Percentiles rank a stretch among this genome's conserved stretches.
These are phyloP conservation scores for Pemphigus obesinymphae DNA, from an alignment of 1,140 invertebrate species.

Conservation along the genomic window DNA sequence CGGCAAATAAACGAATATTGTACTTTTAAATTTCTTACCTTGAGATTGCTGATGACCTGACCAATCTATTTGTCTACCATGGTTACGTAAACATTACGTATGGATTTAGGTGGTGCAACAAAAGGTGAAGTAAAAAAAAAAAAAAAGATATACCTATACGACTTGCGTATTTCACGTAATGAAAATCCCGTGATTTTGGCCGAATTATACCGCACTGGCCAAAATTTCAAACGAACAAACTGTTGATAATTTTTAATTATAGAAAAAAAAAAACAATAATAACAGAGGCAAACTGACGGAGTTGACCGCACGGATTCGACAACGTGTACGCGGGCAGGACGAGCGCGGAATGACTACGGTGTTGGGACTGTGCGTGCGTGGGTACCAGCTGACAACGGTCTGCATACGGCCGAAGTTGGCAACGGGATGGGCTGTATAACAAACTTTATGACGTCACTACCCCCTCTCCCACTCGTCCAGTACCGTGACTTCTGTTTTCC, in stretches of 20 bases:
- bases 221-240: background rate
- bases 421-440: constrained; percentile 18
- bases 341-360: background rate
- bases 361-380: constrained; percentile 11
- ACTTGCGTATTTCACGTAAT: background rate
- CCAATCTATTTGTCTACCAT: constrained; percentile 24
- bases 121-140: background rate
- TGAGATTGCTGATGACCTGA: background rate
- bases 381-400: constrained; percentile 28
- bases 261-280: background rate
- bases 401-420: constrained; percentile 13
- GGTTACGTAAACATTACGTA: constrained; percentile 30
- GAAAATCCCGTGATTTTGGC: background rate
- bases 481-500: background rate
- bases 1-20: background rate
- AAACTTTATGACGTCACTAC: constrained; percentile 16
- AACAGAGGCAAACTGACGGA: background rate
- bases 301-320: background rate
- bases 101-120: background rate
- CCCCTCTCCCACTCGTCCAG: background rate
- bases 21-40: constrained; percentile 13
- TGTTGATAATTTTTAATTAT: background rate
- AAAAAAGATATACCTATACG: background rate
- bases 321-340: background rate
- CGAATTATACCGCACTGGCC: background rate